Evolutionary conservation across 2,797 vertebrate genomes (phyloP).

Genomic region (Acanthopagrus latus): DNA sequence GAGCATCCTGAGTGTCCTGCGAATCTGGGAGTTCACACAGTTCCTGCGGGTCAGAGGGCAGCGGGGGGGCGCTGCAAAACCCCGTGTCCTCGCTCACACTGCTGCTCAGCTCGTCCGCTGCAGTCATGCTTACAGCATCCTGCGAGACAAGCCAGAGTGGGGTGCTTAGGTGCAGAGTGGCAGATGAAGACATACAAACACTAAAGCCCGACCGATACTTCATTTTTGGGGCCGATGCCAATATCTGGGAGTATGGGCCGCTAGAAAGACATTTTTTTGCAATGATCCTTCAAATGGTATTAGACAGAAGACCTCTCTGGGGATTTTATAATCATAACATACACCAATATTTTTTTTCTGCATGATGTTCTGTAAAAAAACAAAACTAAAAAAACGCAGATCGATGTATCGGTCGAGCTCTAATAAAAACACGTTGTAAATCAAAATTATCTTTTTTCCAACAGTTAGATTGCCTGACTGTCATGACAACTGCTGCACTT

Average conservation of each 20-base stretch:
- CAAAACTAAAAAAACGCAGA: too few relatives aligned
- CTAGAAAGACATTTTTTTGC: too few relatives aligned
- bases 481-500: constrained; percentile 17
- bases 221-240: too few relatives aligned
- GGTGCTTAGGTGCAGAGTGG: constrained; percentile 42
- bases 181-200: not conserved
- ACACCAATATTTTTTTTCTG: too few relatives aligned
- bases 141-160: constrained; percentile 73
- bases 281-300: too few relatives aligned
- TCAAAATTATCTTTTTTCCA: not conserved
- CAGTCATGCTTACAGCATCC: constrained; percentile 89
- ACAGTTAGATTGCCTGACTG: constrained; percentile 3
- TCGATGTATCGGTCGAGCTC: too few relatives aligned
- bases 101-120: constrained; percentile 91
- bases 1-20: constrained; percentile 78
- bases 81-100: constrained; percentile 93
- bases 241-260: too few relatives aligned
- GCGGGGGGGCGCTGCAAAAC: constrained; percentile 88
- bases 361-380: too few relatives aligned
- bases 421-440: not conserved
- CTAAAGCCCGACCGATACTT: too few relatives aligned
- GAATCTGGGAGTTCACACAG: constrained; percentile 88
- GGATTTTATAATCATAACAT: too few relatives aligned
- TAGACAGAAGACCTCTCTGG: too few relatives aligned
- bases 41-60: constrained; percentile 89